phyloP scores from a whole-genome alignment of 1,140 invertebrate species.

The Scaptomyza hsui region DNA sequence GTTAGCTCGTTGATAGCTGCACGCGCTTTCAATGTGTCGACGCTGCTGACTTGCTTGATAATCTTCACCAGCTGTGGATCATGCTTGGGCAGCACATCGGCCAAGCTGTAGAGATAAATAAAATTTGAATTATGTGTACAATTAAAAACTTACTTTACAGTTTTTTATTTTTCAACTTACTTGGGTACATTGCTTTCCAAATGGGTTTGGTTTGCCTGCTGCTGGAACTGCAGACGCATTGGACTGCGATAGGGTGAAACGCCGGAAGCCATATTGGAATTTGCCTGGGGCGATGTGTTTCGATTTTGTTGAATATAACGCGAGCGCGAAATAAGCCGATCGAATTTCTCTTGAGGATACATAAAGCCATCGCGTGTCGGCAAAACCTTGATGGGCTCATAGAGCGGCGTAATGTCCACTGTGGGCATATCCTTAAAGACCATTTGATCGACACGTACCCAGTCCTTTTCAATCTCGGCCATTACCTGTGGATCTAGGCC shows the following conservation, averaged over 20 bases:
- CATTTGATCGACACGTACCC: slow-evolving; percentile 78
- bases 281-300: slow-evolving; percentile 53
- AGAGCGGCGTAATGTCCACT: slow-evolving; percentile 85
- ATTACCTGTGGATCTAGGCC: slow-evolving; percentile 89
- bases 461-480: slow-evolving; percentile 86
- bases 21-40: slow-evolving; percentile 73
- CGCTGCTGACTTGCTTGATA: slow-evolving; percentile 72
- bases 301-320: slow-evolving; percentile 59
- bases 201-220: slow-evolving; percentile 15
- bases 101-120: slow-evolving; percentile 51
- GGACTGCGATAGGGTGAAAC: slow-evolving; percentile 73
- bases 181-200: slow-evolving; percentile 67
- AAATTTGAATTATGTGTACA: neutral
- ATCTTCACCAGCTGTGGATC: slow-evolving; percentile 81
- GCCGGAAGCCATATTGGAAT: slow-evolving; percentile 37
- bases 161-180: slow-evolving; percentile 22
- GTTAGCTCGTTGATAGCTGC: slow-evolving; percentile 78
- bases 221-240: slow-evolving; percentile 51
- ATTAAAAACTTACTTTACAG: neutral
- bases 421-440: slow-evolving; percentile 83
- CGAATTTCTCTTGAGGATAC: slow-evolving; percentile 85
- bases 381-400: slow-evolving; percentile 85
- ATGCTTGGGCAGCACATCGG: slow-evolving; percentile 78
- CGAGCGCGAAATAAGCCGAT: slow-evolving; percentile 80
- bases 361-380: slow-evolving; percentile 84